Percentiles rank a stretch among this genome's conserved stretches.
Conservation (phyloP, 2,113 vertebrate species). For the Pelobates fuscus region DNA sequence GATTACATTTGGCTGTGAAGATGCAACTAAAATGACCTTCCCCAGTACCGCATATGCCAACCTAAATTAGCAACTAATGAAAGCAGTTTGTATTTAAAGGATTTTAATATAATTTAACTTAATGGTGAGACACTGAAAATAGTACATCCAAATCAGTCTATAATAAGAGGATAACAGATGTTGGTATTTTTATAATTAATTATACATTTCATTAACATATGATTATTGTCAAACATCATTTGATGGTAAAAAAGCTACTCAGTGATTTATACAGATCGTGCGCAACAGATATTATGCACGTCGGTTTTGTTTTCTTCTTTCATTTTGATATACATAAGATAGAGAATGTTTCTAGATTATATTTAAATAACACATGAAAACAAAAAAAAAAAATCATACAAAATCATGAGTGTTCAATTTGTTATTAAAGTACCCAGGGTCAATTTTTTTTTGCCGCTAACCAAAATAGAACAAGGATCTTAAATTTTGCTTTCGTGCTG, state of each 20-base stretch:
- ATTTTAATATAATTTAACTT: slow-evolving; percentile 80
- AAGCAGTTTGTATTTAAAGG: slow-evolving; percentile 75
- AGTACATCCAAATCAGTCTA: slow-evolving; percentile 69
- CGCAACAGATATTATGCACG: slow-evolving; percentile 55
- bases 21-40: slow-evolving; percentile 51
- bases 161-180: slow-evolving; percentile 78
- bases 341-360: slow-evolving; percentile 37
- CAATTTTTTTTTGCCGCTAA: not conserved
- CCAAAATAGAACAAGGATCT: slow-evolving; percentile 8
- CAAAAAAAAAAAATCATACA: no score
- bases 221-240: slow-evolving; percentile 77
- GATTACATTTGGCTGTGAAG: slow-evolving; percentile 56
- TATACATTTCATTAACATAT: slow-evolving; percentile 82
- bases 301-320: slow-evolving; percentile 60
- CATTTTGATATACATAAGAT: slow-evolving; percentile 56
- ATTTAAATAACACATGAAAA: slow-evolving; percentile 7
- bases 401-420: slow-evolving; percentile 4
- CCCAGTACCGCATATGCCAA: slow-evolving; percentile 58
- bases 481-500: slow-evolving; percentile 22
- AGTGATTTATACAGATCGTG: slow-evolving; percentile 66
- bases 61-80: slow-evolving; percentile 71
- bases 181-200: slow-evolving; percentile 82
- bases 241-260: slow-evolving; percentile 63
- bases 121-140: slow-evolving; percentile 74
- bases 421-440: slow-evolving; percentile 1